phyloP scores from a whole-genome alignment of 2,797 vertebrate genomes.

The Eupleurogrammus muticus region DNA sequence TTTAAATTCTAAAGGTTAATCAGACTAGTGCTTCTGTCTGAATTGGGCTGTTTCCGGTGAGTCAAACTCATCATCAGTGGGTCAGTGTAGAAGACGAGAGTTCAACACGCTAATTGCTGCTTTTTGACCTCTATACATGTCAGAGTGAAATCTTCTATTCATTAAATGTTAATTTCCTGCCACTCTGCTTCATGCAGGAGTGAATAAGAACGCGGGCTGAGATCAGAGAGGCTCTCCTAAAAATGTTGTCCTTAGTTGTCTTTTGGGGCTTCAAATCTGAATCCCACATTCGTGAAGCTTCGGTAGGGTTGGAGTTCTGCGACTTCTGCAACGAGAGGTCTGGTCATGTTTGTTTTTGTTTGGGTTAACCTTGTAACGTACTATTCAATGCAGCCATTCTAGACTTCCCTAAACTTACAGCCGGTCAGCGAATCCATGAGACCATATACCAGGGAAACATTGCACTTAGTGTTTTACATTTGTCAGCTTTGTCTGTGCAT shows the following conservation, averaged over 20 bases:
- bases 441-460: not conserved
- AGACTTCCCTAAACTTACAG: slow-evolving; percentile 3
- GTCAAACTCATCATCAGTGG: slow-evolving; percentile 60
- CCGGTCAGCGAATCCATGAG: slow-evolving; percentile 1
- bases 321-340: slow-evolving; percentile 31
- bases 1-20: not conserved
- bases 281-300: slow-evolving; percentile 42
- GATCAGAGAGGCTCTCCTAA: slow-evolving; percentile 11
- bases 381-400: slow-evolving; percentile 23
- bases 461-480: not conserved
- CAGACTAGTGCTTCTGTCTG: slow-evolving; percentile 27
- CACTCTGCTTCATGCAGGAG: slow-evolving; percentile 22
- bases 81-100: slow-evolving; percentile 47
- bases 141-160: slow-evolving; percentile 66
- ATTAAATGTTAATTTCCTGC: slow-evolving; percentile 53
- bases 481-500: not conserved
- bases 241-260: not conserved
- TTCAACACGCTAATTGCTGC: slow-evolving; percentile 68
- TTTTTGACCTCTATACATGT: slow-evolving; percentile 63
- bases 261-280: slow-evolving; percentile 8
- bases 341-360: slow-evolving; percentile 37
- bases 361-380: slow-evolving; percentile 28
- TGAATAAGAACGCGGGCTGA: slow-evolving; percentile 25
- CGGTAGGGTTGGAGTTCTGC: slow-evolving; percentile 27
- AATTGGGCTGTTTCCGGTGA: slow-evolving; percentile 26